phyloP scores from a whole-genome alignment of 2,797 vertebrate species.

The Danio choprae region DNA sequence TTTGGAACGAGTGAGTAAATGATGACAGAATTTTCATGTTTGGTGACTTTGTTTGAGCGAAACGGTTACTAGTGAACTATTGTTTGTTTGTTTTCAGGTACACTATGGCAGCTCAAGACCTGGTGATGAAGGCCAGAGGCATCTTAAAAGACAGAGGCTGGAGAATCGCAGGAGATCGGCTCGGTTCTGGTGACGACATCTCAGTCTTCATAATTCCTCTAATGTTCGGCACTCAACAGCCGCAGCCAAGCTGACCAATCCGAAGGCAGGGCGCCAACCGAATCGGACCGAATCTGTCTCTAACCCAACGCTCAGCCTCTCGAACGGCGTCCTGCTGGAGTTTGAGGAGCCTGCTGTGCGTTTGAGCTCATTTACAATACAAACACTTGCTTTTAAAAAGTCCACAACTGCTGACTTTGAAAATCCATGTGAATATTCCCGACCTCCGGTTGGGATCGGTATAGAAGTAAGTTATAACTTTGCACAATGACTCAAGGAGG shows the following conservation, averaged over 20 bases:
- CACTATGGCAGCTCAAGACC: conserved; percentile 95
- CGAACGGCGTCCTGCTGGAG: conserved; percentile 33
- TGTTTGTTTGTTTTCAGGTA: conserved; percentile 79
- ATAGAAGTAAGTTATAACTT: conserved; percentile 11
- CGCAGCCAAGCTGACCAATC: conserved; percentile 66
- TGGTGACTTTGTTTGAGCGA: not conserved
- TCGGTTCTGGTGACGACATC: conserved; percentile 98
- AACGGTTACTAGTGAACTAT: not conserved
- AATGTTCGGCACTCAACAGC: conserved; percentile 86
- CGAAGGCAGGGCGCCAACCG: conserved; percentile 15
- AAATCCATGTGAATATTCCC: conserved; percentile 2
- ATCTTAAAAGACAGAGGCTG: conserved; percentile 94
- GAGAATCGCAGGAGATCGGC: conserved; percentile 92
- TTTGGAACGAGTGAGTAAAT: too few species aligned
- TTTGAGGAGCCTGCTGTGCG: conserved; percentile 7
- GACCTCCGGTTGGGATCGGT: conserved; percentile 6
- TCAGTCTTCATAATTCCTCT: conserved; percentile 97
- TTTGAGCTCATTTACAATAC: conserved; percentile 29
- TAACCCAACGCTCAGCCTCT: not conserved
- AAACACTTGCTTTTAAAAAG: conserved; percentile 17
- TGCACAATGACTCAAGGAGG: conserved; percentile 22
- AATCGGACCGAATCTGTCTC: not conserved
- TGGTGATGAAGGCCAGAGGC: conserved; percentile 94
- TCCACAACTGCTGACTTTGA: conserved; percentile 14
- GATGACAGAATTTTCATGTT: too few species aligned